Conservation (phyloP, 2,888 invertebrate species). For the Campopleginae sp. region DNA sequence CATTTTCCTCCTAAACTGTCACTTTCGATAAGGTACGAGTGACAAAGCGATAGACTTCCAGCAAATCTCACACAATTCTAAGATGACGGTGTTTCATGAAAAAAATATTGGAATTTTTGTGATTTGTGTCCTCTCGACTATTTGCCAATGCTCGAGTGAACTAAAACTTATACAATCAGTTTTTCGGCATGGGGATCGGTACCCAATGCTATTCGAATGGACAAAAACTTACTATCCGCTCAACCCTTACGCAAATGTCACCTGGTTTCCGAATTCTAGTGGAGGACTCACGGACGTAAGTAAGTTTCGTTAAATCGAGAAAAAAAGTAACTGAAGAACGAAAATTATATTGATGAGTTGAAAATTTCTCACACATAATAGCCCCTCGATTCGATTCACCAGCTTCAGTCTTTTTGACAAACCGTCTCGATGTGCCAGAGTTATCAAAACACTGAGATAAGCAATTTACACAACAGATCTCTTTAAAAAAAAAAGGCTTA, state of each 20-base stretch:
- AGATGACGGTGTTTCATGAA: slow-evolving; percentile 23
- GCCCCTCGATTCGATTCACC: not conserved
- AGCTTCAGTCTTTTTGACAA: not conserved
- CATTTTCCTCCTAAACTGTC: not conserved
- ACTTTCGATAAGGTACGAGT: not conserved
- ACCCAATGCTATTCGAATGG: slow-evolving; percentile 14
- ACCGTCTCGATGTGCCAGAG: too few relatives aligned
- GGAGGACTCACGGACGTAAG: slow-evolving; percentile 57
- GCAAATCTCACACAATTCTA: not conserved
- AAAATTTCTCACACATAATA: not conserved
- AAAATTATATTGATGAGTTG: not conserved
- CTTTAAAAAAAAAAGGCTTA: too few relatives aligned
- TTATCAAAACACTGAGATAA: too few relatives aligned
- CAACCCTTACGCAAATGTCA: slow-evolving; percentile 51
- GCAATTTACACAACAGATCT: too few relatives aligned
- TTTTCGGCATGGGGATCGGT: slow-evolving; percentile 59
- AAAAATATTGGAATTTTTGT: slow-evolving; percentile 5
- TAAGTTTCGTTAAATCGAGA: not conserved
- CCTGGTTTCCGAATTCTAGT: slow-evolving; percentile 44
- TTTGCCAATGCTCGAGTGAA: slow-evolving; percentile 23
- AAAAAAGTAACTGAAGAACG: not conserved
- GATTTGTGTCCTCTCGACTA: slow-evolving; percentile 7
- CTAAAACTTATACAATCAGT: slow-evolving; percentile 50
- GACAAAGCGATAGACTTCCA: not conserved
- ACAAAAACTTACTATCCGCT: slow-evolving; percentile 38